Base-by-base conservation (phyloP, 2,113 vertebrate species). In the Isichthys henryi region DNA sequence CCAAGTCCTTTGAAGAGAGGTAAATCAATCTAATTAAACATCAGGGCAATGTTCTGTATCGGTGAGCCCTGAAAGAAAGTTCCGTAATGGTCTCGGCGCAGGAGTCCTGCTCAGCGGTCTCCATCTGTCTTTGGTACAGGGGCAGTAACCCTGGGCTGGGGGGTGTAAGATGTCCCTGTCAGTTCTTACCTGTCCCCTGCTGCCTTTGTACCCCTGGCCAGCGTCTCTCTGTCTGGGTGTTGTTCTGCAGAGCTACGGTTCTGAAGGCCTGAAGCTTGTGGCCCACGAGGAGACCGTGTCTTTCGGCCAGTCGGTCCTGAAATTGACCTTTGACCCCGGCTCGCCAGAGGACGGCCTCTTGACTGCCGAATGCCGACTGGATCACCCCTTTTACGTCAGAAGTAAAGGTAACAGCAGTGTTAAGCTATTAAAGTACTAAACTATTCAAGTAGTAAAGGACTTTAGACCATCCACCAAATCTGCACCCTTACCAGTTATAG, bases 321-420 rank as follows among this genome's bases (percentile, higher is more conserved):
- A 99, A 92, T 92, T 99, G 94, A 99, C 97, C 91, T 99, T 99
- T 96, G 98, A 99, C 93, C 97, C 97, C 15, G 98, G 98, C 94
- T 99, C 97, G 93, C 94, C 96, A 43, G 97, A 97, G 92, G 95
- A 97, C 77, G 96, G 97, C 48, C 95, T 96, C 93, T 95, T 99
- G 91, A 98, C 97, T 0, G 97, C 97, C 3, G 98, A 99, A 93
- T 99, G 98, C 95, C 96, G 97, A 93, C 92, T 98, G 45, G 98
- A 98, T 94, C 98, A 99, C 91, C 98, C 98, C 88, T 99, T 99
- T 94, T 99, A 97, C 95, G 97, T 99, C 90, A 98, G 97, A 96
- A 98, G 96, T 93, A 99, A 99, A 98, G 98, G 98, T 99, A 97
- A 74, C 92, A 49, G 5, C 35, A 1, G 11, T 31, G 19, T 27